phyloP scores from a whole-genome alignment of 1,140 invertebrate genomes.

The Drosophila burlai region DNA sequence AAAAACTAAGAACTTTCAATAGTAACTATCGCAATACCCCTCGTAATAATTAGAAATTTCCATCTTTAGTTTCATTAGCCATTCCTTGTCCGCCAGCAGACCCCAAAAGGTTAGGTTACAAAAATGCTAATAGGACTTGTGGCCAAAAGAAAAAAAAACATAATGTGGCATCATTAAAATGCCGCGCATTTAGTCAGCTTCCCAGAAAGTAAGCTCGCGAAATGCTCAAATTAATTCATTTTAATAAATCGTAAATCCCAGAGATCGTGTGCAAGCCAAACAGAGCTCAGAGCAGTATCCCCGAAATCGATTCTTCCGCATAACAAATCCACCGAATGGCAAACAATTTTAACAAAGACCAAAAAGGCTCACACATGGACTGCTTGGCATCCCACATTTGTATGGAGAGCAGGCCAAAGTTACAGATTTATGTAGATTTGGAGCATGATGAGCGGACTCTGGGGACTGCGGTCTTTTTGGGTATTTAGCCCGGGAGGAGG shows the following conservation, averaged over 20 bases:
- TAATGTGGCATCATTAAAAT: constrained; percentile 73
- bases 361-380: constrained; percentile 52
- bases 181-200: constrained; percentile 55
- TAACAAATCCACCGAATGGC: constrained; percentile 37
- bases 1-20: neutral
- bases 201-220: constrained; percentile 34
- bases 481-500: constrained; percentile 54
- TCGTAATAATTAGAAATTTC: constrained; percentile 19
- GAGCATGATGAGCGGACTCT: constrained; percentile 65
- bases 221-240: constrained; percentile 82
- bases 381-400: constrained; percentile 47
- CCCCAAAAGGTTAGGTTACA: constrained; percentile 50
- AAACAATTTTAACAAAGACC: constrained; percentile 64
- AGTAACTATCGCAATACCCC: neutral
- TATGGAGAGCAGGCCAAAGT: constrained; percentile 43
- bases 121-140: constrained; percentile 68
- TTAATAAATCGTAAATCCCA: constrained; percentile 73
- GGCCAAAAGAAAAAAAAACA: constrained; percentile 17
- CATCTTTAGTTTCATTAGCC: constrained; percentile 13
- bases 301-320: constrained; percentile 70
- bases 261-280: constrained; percentile 50
- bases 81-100: constrained; percentile 1
- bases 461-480: constrained; percentile 1
- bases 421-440: constrained; percentile 83
- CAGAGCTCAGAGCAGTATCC: constrained; percentile 3